Conservation (phyloP, 2,113 vertebrate species). For the Myanophis thanlyinensis region DNA sequence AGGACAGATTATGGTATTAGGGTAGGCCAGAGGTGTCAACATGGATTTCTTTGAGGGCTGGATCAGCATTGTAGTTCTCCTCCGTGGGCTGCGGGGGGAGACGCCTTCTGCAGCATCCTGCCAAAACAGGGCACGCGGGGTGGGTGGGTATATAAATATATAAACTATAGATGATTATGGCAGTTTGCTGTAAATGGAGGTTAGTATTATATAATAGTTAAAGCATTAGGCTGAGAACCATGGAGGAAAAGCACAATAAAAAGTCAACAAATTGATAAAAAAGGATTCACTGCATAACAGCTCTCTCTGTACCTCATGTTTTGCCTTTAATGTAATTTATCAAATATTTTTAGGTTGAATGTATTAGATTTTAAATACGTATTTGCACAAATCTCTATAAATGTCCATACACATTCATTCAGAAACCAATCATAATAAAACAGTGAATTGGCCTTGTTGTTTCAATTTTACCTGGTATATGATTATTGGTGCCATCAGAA, state of each 20-base stretch:
- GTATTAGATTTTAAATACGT: not conserved
- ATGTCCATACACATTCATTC: constrained; percentile 3
- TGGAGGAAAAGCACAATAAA: not conserved
- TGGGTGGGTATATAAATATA: too few species aligned
- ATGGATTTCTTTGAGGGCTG: too few species aligned
- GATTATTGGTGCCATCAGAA: constrained; percentile 73
- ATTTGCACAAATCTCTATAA: not conserved
- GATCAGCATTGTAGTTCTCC: too few species aligned
- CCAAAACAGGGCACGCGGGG: too few species aligned
- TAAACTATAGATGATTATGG: not conserved
- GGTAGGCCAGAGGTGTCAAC: too few species aligned
- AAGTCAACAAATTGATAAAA: not conserved
- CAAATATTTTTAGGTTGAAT: not conserved
- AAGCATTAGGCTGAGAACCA: not conserved
- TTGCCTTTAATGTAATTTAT: not conserved
- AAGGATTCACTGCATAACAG: not conserved
- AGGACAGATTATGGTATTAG: not conserved
- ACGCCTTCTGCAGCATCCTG: too few species aligned
- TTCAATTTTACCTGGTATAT: constrained; percentile 68
- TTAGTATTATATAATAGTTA: not conserved
- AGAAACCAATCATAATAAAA: not conserved
- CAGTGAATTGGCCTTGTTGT: not conserved
- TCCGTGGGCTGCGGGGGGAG: too few species aligned
- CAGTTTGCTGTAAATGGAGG: not conserved
- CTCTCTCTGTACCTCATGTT: not conserved